These are phyloP conservation scores for Tarsius wallacei DNA, from an alignment of 2,797 vertebrate species.

Conservation along the genomic window DNA sequence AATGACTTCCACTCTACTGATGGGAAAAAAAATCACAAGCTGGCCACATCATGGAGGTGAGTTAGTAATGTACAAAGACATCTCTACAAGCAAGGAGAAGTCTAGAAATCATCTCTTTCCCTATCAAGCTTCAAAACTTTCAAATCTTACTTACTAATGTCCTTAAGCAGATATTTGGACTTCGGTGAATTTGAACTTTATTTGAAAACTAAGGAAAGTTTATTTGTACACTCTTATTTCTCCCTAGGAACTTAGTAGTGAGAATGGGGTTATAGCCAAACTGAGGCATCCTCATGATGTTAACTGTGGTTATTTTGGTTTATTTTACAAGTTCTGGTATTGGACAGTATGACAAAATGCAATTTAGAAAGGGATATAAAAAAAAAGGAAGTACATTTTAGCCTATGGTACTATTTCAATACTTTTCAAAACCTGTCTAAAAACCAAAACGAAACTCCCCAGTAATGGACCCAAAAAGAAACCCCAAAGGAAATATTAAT, in stretches of 20 bases:
- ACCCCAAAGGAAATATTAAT: background rate
- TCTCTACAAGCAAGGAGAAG: background rate
- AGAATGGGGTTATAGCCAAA: background rate
- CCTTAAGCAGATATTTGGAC: background rate
- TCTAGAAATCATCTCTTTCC: background rate
- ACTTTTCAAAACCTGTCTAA: constrained; percentile 2
- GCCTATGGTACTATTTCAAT: background rate
- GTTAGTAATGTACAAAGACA: background rate
- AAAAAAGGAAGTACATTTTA: background rate
- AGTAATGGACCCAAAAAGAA: background rate
- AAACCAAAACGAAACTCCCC: background rate
- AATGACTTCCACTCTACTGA: background rate
- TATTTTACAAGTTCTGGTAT: constrained; percentile 14
- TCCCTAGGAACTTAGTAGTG: background rate
- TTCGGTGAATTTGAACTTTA: background rate
- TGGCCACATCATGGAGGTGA: background rate
- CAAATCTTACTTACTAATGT: background rate
- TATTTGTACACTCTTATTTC: background rate
- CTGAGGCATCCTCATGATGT: background rate
- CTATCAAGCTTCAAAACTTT: background rate
- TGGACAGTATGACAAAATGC: background rate
- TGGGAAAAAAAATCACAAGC: background rate
- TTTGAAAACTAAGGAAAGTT: background rate
- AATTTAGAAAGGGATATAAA: constrained; percentile 16
- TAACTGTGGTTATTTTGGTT: background rate